Base-by-base conservation (phyloP, 2,797 vertebrate species). In the Lagocephalus sceleratus region DNA sequence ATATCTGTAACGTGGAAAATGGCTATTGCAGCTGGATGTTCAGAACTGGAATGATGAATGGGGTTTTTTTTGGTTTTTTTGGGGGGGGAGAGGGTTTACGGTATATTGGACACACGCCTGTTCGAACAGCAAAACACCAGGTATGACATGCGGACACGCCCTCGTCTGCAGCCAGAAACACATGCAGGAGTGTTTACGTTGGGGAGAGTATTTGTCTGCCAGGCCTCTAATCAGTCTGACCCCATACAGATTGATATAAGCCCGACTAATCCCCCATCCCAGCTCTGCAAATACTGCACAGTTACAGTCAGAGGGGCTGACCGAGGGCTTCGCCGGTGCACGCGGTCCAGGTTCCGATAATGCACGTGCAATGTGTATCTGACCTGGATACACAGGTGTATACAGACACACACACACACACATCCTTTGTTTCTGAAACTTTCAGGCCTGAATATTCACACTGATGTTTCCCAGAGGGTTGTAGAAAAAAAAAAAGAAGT, bases 161-260 rank as follows among this genome's bases (percentile, higher is more conserved):
- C 25, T 25, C 25, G 25, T 25, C 25, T 25, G 51, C 45, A 61
- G 53, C 54, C 42, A 57, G 38, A 55, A 26, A 50, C 11, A 44
- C 42, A 57, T 21, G 17, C 17, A 15, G 22, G 14, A 11, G 12
- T 63, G 47, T 58, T 71, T 62, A 42, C 59, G 45, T 19, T 40
- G 23, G 46, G 51, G 41, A 66, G 53, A 47, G 46, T 56, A 67
- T 78, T 65, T 72, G 59, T 77, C 68, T 73, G 65, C 29, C 21
- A 50, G 42, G 44, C 54, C 42, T 79, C 60, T 79, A 76, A 85
- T 81, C 78, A 51, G 79, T 73, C 68, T 82, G 78, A 83, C 82
- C 70, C 66, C 60, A 10, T 68, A 66, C 66, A 84, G 83, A 83
- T 78, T 75, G 57, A 64, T 77, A 64, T 84, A 84, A 85, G 44